Evolutionary conservation across 2,888 invertebrate genomes (phyloP).

Genomic region (Pterostichus niger): DNA sequence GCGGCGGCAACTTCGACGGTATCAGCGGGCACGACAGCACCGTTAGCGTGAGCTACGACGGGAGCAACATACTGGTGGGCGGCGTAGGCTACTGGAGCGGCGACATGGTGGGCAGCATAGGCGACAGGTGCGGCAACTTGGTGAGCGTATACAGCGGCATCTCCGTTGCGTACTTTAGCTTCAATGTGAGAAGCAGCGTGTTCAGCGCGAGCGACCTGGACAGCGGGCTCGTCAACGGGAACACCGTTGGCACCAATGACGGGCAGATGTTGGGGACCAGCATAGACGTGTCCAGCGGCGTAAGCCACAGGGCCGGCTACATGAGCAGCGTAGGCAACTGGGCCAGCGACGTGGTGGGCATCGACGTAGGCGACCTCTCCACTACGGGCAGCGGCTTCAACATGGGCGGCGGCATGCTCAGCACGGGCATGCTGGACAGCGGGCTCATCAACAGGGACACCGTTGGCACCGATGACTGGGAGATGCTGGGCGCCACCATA

Average conservation of each 20-base stretch:
- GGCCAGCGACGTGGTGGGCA: slow-evolving; percentile 66
- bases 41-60: slow-evolving; percentile 73
- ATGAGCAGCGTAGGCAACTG: slow-evolving; percentile 70
- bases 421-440: slow-evolving; percentile 57
- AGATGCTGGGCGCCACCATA: slow-evolving; percentile 80
- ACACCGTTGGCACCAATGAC: slow-evolving; percentile 72
- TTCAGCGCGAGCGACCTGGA: slow-evolving; percentile 77
- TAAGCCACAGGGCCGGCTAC: slow-evolving; percentile 73
- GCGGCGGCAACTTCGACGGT: slow-evolving; percentile 77
- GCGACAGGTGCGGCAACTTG: background rate
- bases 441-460: slow-evolving; percentile 75
- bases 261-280: slow-evolving; percentile 76
- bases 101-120: slow-evolving; percentile 24
- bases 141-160: slow-evolving; percentile 34
- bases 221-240: slow-evolving; percentile 79
- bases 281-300: slow-evolving; percentile 75
- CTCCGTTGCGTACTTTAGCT: slow-evolving; percentile 59
- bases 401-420: slow-evolving; percentile 76
- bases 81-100: background rate
- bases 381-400: slow-evolving; percentile 74
- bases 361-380: slow-evolving; percentile 72
- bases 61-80: slow-evolving; percentile 21
- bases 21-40: slow-evolving; percentile 80
- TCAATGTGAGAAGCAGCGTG: slow-evolving; percentile 67
- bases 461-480: slow-evolving; percentile 72